These are phyloP conservation scores for Luehdorfia chinensis DNA, from an alignment of 1,140 invertebrate genomes.

Conservation along the genomic window DNA sequence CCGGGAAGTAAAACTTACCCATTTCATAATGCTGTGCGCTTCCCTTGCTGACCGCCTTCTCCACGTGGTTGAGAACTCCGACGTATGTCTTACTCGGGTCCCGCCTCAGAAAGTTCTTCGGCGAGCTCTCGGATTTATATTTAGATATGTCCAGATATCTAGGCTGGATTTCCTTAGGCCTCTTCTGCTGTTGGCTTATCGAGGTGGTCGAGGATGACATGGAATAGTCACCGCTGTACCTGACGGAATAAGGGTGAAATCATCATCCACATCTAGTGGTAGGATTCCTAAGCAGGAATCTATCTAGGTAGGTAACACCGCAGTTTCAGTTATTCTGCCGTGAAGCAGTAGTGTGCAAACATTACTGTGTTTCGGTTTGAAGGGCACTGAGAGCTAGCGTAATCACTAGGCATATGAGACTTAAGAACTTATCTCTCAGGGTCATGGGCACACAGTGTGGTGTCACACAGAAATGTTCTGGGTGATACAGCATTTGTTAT, in stretches of 20 bases:
- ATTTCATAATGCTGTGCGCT: constrained; percentile 62
- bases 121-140: constrained; percentile 72
- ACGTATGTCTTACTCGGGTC: constrained; percentile 79
- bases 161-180: constrained; percentile 56
- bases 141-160: constrained; percentile 79
- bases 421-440: no score
- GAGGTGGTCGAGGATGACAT: constrained; percentile 74
- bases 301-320: no score
- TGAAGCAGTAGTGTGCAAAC: no score
- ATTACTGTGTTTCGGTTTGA: no score
- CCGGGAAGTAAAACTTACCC: constrained; percentile 53
- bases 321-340: no score
- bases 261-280: no score
- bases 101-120: constrained; percentile 75
- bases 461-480: no score
- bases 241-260: constrained; percentile 24
- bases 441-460: no score
- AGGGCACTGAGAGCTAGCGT: no score
- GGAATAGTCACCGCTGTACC: constrained; percentile 72
- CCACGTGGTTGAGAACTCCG: constrained; percentile 41
- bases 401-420: no score
- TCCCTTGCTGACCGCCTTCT: constrained; percentile 41
- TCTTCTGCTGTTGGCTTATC: constrained; percentile 43
- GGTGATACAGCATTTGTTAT: no score
- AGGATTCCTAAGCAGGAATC: no score